phyloP scores from a whole-genome alignment of 2,888 invertebrate genomes.

The Cylloceria caligata region DNA sequence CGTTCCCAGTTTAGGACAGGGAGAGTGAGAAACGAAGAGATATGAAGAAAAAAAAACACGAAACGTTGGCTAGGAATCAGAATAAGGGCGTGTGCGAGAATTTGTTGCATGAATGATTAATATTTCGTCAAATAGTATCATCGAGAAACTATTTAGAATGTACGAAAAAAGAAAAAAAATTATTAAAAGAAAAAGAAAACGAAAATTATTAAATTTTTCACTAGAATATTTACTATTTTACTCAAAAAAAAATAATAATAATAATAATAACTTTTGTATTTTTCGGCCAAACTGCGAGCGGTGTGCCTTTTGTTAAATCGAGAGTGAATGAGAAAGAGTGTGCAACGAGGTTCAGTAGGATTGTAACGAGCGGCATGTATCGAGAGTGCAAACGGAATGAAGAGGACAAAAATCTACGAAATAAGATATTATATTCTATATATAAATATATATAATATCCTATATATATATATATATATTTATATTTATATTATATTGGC shows the following conservation, averaged over 20 bases:
- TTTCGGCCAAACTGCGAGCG: constrained; percentile 70
- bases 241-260: constrained; percentile 57
- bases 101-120: constrained; percentile 55
- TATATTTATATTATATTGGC: constrained; percentile 66
- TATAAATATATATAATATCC: constrained; percentile 58
- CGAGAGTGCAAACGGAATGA: constrained; percentile 44
- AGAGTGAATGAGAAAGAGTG: constrained; percentile 64
- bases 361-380: constrained; percentile 49
- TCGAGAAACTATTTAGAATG: constrained; percentile 50
- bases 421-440: constrained; percentile 74
- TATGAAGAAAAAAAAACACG: neutral
- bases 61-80: constrained; percentile 48
- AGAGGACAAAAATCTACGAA: constrained; percentile 70
- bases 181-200: constrained; percentile 46
- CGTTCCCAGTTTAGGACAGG: constrained; percentile 72
- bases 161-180: constrained; percentile 48
- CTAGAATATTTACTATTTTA: constrained; percentile 63
- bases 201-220: constrained; percentile 61
- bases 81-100: constrained; percentile 56
- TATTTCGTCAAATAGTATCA: constrained; percentile 20
- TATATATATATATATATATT: no score
- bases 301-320: constrained; percentile 66
- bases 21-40: constrained; percentile 61
- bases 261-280: constrained; percentile 68
- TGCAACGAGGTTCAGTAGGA: constrained; percentile 58